Base-by-base conservation (phyloP, 1,140 invertebrate genomes). In the Micrasema minimum region DNA sequence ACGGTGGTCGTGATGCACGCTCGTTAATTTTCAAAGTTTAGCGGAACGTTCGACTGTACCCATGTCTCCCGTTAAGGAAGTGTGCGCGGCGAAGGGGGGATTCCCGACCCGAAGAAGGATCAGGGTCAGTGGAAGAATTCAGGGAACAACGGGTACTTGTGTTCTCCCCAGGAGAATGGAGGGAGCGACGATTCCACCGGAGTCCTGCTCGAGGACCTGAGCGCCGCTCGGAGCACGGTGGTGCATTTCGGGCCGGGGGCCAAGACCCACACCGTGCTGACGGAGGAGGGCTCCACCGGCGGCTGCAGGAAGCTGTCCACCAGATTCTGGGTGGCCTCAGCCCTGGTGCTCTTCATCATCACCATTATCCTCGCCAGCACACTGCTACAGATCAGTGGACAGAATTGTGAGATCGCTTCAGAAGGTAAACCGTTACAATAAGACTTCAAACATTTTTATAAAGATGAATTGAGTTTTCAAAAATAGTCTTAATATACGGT, bases 141-240 rank as follows among this genome's bases (percentile, higher is more conserved):
- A 9, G 50, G 64, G 14, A 74, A 74, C 45, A 74, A 74, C 46
- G 72, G 72, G 1, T 70, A 74, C 38, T 26, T 74, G 31, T 26
- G 67, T 12, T 41, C 51, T 6, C 67, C 66, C 26, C 53, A 62
- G 22, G 67, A 69, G 1, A 51, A 72, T 31, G 50, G 41, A 2
- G 53, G 53, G 16, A 62, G 65, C 18, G 66, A 68, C 18, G 71
- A 72, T n/a, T 53, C 66, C 12, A 46, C 72, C 11, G 62, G 48
- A 0, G 50, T 66, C 7, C 64, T 74, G 9, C 68, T 70, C n/a
- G 68, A 70, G 38, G 72, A 73, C 23, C 14, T 69, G 48, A 62
- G 50, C 22, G 66, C 66, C n/a, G 61, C 72, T 22, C 31, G 64
- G 43, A 46, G 48, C 37, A 74, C 72, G 12, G 72, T 74, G 38